These are phyloP conservation scores for Huso huso DNA, from an alignment of 2,797 vertebrate species.

Conservation along the genomic window DNA sequence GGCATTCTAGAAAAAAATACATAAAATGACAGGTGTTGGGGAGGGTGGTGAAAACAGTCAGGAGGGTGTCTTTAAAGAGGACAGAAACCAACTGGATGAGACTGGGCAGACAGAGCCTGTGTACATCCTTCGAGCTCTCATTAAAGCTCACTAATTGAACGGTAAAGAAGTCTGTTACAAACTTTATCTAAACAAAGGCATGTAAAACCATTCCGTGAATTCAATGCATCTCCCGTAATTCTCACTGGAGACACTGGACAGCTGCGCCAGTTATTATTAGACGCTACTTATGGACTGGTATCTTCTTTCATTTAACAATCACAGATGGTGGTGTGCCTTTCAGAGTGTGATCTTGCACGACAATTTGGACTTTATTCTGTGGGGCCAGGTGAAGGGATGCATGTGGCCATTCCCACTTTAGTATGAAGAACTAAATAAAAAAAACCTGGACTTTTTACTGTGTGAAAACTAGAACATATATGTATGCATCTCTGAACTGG, in stretches of 20 bases:
- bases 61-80: background rate
- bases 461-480: too few relatives aligned
- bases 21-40: too few relatives aligned
- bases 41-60: too few relatives aligned
- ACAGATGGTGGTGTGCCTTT: constrained; percentile 53
- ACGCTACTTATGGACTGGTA: constrained; percentile 48
- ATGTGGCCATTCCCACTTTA: background rate
- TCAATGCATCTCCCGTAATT: constrained; percentile 48
- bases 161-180: constrained; percentile 10
- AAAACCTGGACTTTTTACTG: too few relatives aligned
- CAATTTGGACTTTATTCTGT: constrained; percentile 34
- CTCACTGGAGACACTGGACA: constrained; percentile 56
- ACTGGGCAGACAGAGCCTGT: background rate
- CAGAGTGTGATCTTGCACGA: constrained; percentile 18
- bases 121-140: background rate
- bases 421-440: background rate
- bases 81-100: background rate
- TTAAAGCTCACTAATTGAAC: constrained; percentile 5
- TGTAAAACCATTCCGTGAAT: constrained; percentile 43
- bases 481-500: too few relatives aligned
- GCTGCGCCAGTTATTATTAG: constrained; percentile 57
- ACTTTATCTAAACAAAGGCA: constrained; percentile 48
- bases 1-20: too few relatives aligned
- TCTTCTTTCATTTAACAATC: constrained; percentile 56
- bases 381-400: constrained; percentile 38